Conservation (phyloP, 2,888 invertebrate genomes). For the Neria commutata region DNA sequence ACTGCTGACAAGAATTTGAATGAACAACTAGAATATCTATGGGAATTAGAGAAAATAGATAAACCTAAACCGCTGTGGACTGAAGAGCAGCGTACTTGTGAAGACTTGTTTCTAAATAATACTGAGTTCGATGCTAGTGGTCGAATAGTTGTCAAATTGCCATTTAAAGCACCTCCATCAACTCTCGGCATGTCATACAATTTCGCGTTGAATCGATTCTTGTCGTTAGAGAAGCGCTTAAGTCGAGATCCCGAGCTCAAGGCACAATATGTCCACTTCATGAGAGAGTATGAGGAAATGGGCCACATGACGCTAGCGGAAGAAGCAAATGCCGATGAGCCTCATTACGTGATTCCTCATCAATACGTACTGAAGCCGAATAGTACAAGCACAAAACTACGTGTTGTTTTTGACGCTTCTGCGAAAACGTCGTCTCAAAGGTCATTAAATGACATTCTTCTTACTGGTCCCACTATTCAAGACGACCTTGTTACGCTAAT, state of each 20-base stretch:
- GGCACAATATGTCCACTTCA: slow-evolving; percentile 1
- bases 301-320: slow-evolving; percentile 4
- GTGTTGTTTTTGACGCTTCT: slow-evolving; percentile 4
- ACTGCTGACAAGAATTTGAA: neutral
- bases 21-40: neutral
- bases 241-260: neutral
- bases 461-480: neutral
- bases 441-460: neutral
- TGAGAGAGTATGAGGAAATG: slow-evolving; percentile 11
- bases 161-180: neutral
- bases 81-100: neutral
- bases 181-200: slow-evolving; percentile 4
- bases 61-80: neutral
- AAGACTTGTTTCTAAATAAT: neutral
- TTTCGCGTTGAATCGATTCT: slow-evolving; percentile 10
- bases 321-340: neutral
- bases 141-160: slow-evolving; percentile 6
- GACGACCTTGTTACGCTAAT: neutral
- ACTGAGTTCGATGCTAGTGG: neutral
- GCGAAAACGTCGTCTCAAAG: neutral
- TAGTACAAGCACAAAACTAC: neutral
- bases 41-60: neutral
- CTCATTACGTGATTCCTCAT: neutral
- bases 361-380: neutral
- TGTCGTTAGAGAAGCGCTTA: slow-evolving; percentile 12